A percentile compares a stretch with the other conserved stretches of the same genome.
Evolutionary conservation across 2,113 vertebrate genomes (phyloP).

Genomic region (Sardina pilchardus): DNA sequence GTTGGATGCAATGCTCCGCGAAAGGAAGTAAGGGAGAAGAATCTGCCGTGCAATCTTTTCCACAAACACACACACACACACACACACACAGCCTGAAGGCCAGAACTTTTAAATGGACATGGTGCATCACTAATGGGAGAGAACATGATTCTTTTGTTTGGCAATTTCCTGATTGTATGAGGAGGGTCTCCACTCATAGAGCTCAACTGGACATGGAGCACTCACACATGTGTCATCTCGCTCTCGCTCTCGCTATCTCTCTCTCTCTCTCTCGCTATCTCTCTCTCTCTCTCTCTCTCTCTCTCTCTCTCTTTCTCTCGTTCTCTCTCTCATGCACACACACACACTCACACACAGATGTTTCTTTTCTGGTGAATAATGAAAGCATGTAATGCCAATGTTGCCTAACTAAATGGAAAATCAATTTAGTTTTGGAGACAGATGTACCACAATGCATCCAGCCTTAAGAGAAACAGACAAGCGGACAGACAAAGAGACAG

Average conservation of each 20-base stretch:
- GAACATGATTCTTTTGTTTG: constrained; percentile 40
- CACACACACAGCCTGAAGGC: background rate
- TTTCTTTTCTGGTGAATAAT: background rate
- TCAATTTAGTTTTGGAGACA: background rate
- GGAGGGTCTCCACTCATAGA: background rate
- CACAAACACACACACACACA: background rate
- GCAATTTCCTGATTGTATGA: constrained; percentile 41
- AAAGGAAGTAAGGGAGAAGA: background rate
- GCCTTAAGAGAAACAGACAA: background rate
- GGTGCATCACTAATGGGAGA: constrained; percentile 24
- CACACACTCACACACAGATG: background rate
- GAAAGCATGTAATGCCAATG: background rate
- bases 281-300: constrained; percentile 3
- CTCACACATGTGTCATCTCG: background rate
- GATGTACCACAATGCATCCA: background rate
- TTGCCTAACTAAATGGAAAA: background rate
- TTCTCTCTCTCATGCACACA: background rate
- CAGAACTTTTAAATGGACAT: constrained; percentile 31
- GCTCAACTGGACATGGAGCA: background rate
- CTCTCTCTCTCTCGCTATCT: background rate
- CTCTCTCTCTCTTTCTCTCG: background rate
- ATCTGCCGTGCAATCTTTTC: background rate
- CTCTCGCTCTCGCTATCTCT: background rate
- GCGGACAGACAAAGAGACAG: background rate
- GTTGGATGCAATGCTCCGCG: background rate